Percentiles rank a stretch among this genome's conserved stretches.
phyloP scores from a whole-genome alignment of 2,888 invertebrate species.

The Drosophila greeni region DNA sequence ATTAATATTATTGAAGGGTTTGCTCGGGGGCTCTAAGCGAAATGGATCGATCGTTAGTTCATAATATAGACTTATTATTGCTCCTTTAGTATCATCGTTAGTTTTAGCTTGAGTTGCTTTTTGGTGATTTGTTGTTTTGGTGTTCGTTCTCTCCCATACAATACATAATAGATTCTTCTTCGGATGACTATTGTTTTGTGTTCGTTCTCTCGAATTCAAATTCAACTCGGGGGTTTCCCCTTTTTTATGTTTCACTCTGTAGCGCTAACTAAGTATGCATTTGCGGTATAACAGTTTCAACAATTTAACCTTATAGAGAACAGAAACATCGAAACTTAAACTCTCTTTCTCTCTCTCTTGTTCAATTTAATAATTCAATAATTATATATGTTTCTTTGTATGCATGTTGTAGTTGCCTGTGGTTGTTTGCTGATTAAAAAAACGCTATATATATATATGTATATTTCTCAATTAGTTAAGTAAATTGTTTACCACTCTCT shows the following conservation, averaged over 20 bases:
- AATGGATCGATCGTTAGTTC: slow-evolving; percentile 21
- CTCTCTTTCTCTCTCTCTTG: not conserved
- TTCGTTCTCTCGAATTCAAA: slow-evolving; percentile 15
- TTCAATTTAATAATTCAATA: slow-evolving; percentile 7
- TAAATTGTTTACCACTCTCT: slow-evolving; percentile 17
- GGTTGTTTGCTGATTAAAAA: slow-evolving; percentile 20
- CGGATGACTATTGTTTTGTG: slow-evolving; percentile 6
- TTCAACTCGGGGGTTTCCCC: slow-evolving; percentile 1
- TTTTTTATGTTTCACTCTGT: slow-evolving; percentile 11
- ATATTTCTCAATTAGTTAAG: slow-evolving; percentile 23
- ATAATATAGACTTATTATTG: slow-evolving; percentile 18
- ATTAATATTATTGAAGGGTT: slow-evolving; percentile 7
- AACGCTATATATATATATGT: slow-evolving; percentile 17
- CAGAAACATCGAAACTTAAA: slow-evolving; percentile 31
- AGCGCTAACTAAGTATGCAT: slow-evolving; percentile 39
- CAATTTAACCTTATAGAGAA: slow-evolving; percentile 30
- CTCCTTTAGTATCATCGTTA: slow-evolving; percentile 34
- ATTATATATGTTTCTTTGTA: slow-evolving; percentile 16
- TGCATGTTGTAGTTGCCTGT: slow-evolving; percentile 11
- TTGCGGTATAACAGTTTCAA: slow-evolving; percentile 35
- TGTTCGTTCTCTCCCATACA: slow-evolving; percentile 7
- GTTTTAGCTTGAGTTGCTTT: slow-evolving; percentile 21
- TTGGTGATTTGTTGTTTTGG: slow-evolving; percentile 4
- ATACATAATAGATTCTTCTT: not conserved
- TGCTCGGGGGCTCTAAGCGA: slow-evolving; percentile 19